Conservation (phyloP, 2,113 vertebrate genomes). For the Arenaria interpres region DNA sequence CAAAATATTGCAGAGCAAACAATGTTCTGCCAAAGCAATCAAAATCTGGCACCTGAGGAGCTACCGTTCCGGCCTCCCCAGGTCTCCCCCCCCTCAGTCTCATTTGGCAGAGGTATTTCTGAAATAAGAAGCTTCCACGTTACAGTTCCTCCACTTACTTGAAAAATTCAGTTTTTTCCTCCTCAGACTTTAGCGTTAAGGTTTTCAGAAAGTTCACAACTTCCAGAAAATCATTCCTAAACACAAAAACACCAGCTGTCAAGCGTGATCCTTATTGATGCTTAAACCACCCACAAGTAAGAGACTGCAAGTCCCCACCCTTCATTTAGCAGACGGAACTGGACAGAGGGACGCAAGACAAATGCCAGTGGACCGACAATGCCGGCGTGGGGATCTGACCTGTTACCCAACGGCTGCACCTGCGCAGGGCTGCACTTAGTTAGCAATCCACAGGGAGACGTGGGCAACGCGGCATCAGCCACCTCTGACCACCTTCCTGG, state of each 20-base stretch:
- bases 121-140: not conserved
- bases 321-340: not conserved
- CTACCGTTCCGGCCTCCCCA: not conserved
- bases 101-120: not conserved
- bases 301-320: not conserved
- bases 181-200: slow-evolving; percentile 93
- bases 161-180: slow-evolving; percentile 98
- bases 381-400: not conserved
- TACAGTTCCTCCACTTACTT: slow-evolving; percentile 84
- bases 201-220: slow-evolving; percentile 95
- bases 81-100: not conserved
- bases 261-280: not conserved
- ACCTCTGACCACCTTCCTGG: not conserved
- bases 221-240: slow-evolving; percentile 96
- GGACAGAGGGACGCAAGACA: not conserved
- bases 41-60: not conserved
- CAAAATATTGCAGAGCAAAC: not conserved
- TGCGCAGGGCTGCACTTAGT: not conserved
- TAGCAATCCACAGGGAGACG: not conserved
- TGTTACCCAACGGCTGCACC: not conserved
- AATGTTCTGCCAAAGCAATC: not conserved
- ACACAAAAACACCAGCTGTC: not conserved
- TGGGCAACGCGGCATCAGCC: rapidly evolving
- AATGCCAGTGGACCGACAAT: not conserved
- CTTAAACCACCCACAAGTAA: not conserved